Evolutionary conservation across 2,797 vertebrate genomes (phyloP).

Genomic region (Enteromius treurensis): DNA sequence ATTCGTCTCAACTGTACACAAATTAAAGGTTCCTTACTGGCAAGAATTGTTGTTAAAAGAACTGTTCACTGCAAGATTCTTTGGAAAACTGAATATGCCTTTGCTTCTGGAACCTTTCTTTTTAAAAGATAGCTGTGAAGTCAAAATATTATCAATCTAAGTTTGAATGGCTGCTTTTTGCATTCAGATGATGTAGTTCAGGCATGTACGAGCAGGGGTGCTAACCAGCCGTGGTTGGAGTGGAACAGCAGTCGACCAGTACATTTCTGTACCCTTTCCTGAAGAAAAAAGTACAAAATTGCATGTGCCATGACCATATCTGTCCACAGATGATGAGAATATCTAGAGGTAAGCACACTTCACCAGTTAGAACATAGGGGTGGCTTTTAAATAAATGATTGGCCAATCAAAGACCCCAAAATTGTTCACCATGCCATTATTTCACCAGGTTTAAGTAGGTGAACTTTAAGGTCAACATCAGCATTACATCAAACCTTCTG

Average conservation of each 20-base stretch:
- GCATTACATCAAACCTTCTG: conserved; percentile 26
- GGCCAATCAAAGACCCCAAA: background rate
- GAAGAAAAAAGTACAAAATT: background rate
- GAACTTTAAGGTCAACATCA: conserved; percentile 8
- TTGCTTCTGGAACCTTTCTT: background rate
- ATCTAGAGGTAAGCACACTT: conserved; percentile 5
- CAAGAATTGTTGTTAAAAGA: background rate
- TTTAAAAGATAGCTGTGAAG: background rate
- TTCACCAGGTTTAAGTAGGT: background rate
- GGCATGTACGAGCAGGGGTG: background rate
- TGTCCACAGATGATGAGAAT: background rate
- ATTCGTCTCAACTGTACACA: background rate
- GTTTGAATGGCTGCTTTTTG: background rate
- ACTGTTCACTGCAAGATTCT: background rate
- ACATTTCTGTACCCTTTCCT: background rate
- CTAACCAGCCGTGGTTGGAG: background rate
- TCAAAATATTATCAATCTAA: background rate
- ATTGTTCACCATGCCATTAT: too few species aligned
- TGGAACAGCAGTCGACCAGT: background rate
- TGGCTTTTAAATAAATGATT: background rate
- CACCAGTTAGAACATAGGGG: background rate
- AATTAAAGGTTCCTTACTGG: background rate
- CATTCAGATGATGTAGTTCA: background rate
- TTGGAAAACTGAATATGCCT: background rate
- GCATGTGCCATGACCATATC: background rate